Conservation (phyloP, 1,140 invertebrate genomes). For the Apis laboriosa region DNA sequence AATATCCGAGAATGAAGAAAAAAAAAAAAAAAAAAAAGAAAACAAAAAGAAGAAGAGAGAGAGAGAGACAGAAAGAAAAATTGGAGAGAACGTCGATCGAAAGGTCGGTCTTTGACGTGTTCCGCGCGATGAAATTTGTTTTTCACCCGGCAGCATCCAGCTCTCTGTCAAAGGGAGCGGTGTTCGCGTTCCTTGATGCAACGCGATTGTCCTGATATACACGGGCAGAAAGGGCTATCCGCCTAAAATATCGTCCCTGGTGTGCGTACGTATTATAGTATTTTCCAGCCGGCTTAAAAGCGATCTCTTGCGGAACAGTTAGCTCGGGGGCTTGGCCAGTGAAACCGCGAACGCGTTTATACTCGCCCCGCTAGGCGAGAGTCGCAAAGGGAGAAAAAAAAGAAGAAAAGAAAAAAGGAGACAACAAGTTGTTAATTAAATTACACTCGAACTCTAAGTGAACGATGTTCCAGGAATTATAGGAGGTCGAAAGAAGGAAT, state of each 20-base stretch:
- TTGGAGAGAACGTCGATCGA: neutral
- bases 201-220: neutral
- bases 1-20: neutral
- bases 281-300: slow-evolving; percentile 30
- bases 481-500: neutral
- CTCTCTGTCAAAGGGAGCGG: slow-evolving; percentile 24
- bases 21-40: no score
- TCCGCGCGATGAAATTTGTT: slow-evolving; percentile 46
- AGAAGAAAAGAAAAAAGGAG: neutral
- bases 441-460: slow-evolving; percentile 8
- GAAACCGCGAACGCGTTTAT: neutral
- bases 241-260: slow-evolving; percentile 29
- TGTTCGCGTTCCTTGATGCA: neutral
- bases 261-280: slow-evolving; percentile 22
- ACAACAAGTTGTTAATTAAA: neutral
- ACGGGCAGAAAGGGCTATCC: slow-evolving; percentile 14
- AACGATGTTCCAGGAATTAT: no score
- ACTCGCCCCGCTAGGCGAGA: neutral
- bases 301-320: slow-evolving; percentile 20
- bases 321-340: no score
- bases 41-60: neutral
- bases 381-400: neutral
- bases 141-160: slow-evolving; percentile 21
- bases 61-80: neutral
- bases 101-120: slow-evolving; percentile 3